These are phyloP conservation scores for Amblyjoppa proteus DNA, from an alignment of 2,888 invertebrate species.

Conservation along the genomic window DNA sequence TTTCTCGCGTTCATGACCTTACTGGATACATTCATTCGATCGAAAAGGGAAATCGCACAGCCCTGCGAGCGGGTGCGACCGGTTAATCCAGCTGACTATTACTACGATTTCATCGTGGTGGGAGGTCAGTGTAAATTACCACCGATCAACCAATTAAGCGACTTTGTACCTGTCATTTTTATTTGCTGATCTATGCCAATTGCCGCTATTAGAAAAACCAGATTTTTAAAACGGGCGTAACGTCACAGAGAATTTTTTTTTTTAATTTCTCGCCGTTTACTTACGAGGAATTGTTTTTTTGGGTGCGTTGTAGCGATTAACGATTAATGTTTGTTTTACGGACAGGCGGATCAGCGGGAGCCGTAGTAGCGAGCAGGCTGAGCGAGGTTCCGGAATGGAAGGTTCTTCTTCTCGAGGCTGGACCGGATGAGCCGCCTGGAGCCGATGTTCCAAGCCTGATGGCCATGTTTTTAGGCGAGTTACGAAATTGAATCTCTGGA, in stretches of 20 bases:
- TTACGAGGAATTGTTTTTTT: too few species aligned
- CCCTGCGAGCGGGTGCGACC: slow-evolving; percentile 87
- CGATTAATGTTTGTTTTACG: slow-evolving; percentile 10
- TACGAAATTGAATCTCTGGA: slow-evolving; percentile 21
- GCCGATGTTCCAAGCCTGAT: slow-evolving; percentile 89
- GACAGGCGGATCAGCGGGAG: slow-evolving; percentile 88
- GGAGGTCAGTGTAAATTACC: slow-evolving; percentile 85
- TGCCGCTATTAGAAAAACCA: background rate
- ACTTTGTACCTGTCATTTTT: background rate
- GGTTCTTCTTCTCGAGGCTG: slow-evolving; percentile 90
- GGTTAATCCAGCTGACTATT: slow-evolving; percentile 84
- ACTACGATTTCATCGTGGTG: slow-evolving; percentile 89
- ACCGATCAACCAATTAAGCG: background rate
- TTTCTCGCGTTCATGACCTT: slow-evolving; percentile 89
- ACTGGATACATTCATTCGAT: slow-evolving; percentile 87
- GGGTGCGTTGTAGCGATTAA: background rate
- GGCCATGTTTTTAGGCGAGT: slow-evolving; percentile 87
- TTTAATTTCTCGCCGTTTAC: background rate
- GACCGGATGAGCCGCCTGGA: slow-evolving; percentile 89
- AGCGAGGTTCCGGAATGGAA: slow-evolving; percentile 89
- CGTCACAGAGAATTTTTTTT: too few species aligned
- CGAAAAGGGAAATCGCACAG: slow-evolving; percentile 78
- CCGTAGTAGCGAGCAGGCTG: slow-evolving; percentile 88
- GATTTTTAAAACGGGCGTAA: background rate
- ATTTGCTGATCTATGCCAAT: background rate